Percentiles rank a stretch among this genome's conserved stretches.
These are phyloP conservation scores for Sthenelais limicola DNA, from an alignment of 2,888 invertebrate genomes.

Conservation along the genomic window DNA sequence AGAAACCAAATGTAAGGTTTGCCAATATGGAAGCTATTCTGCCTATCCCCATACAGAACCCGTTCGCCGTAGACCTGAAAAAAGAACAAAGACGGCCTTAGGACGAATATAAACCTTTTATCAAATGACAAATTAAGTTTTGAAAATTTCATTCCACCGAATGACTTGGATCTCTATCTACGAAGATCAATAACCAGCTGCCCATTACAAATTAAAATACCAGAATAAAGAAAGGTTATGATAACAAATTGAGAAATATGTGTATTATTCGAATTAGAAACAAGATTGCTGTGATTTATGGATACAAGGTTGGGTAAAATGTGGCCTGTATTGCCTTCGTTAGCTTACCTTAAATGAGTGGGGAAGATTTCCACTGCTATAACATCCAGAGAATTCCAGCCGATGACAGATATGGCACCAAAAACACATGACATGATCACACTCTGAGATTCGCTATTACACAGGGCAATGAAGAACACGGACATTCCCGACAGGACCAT, in stretches of 20 bases:
- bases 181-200: too few relatives aligned
- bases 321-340: not conserved
- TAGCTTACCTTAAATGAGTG: conserved; percentile 85
- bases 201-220: too few relatives aligned
- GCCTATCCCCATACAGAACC: conserved; percentile 91
- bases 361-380: conserved; percentile 94
- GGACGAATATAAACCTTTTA: not conserved
- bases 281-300: not conserved
- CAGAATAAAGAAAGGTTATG: too few relatives aligned
- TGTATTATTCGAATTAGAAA: not conserved
- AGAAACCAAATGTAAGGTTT: conserved; percentile 89
- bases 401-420: conserved; percentile 71
- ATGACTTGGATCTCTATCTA: too few relatives aligned
- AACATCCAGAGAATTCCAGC: conserved; percentile 85
- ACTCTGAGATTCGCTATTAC: conserved; percentile 61
- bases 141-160: too few relatives aligned
- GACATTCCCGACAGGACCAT: conserved; percentile 68
- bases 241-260: not conserved
- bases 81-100: conserved; percentile 45
- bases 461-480: conserved; percentile 69
- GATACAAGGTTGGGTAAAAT: not conserved
- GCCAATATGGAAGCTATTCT: conserved; percentile 91
- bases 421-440: conserved; percentile 71
- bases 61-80: conserved; percentile 89
- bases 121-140: too few relatives aligned